phyloP scores from a whole-genome alignment of 2,888 invertebrate genomes.

The Junonia oenone region DNA sequence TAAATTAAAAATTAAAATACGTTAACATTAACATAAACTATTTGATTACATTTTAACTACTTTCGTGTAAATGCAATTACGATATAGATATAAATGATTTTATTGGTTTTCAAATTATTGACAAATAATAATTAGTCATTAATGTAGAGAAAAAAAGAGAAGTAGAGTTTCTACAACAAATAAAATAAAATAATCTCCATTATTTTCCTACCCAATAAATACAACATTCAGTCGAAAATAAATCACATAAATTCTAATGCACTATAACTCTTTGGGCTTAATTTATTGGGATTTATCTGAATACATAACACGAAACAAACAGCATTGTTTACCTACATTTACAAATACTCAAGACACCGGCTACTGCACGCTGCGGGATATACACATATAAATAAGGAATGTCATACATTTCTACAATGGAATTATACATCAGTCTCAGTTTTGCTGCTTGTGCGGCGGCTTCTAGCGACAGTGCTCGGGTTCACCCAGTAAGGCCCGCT shows the following conservation, averaged over 20 bases:
- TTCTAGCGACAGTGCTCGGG: slow-evolving; percentile 48
- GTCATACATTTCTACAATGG: slow-evolving; percentile 44
- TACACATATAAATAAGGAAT: slow-evolving; percentile 37
- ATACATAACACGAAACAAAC: slow-evolving; percentile 8
- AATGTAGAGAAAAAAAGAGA: too few relatives aligned
- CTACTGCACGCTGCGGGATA: slow-evolving; percentile 10
- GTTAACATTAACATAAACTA: not conserved
- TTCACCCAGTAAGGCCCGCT: slow-evolving; percentile 74
- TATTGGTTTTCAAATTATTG: too few relatives aligned
- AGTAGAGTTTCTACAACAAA: too few relatives aligned
- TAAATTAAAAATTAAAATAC: not conserved
- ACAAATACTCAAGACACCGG: slow-evolving; percentile 6
- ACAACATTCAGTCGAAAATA: not conserved
- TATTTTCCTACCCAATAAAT: not conserved
- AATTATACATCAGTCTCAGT: slow-evolving; percentile 78
- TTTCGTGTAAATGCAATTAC: too few relatives aligned
- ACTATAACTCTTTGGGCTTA: slow-evolving; percentile 9
- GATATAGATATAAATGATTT: too few relatives aligned
- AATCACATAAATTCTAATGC: not conserved
- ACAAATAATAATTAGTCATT: too few relatives aligned
- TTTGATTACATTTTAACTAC: too few relatives aligned
- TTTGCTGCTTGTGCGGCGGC: slow-evolving; percentile 74
- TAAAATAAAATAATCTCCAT: not conserved
- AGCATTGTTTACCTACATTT: slow-evolving; percentile 4
- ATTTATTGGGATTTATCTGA: not conserved